These are phyloP conservation scores for Piezodorus guildinii DNA, from an alignment of 1,140 invertebrate species.

Conservation along the genomic window DNA sequence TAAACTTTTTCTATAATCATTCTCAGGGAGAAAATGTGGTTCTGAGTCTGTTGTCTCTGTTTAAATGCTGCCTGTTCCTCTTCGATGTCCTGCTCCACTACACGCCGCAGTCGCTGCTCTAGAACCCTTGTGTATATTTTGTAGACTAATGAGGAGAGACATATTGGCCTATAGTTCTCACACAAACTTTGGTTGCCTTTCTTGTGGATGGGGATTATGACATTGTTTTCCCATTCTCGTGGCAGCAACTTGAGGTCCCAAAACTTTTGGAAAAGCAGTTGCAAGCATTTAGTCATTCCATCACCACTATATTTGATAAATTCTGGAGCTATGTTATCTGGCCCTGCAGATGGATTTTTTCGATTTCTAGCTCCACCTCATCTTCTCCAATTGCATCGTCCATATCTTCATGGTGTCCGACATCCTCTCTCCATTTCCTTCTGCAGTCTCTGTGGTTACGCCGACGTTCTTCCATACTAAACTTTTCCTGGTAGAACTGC, in stretches of 20 bases:
- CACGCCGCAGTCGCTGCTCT: too few relatives aligned
- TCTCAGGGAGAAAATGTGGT: too few relatives aligned
- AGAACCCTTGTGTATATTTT: background rate
- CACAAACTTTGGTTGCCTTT: background rate
- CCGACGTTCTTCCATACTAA: background rate
- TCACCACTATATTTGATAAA: background rate
- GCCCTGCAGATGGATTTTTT: background rate
- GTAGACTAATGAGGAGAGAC: background rate
- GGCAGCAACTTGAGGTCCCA: background rate
- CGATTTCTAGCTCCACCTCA: background rate
- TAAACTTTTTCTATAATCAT: too few relatives aligned
- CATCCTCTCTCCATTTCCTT: background rate
- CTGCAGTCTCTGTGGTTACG: background rate
- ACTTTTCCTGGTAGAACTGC: background rate
- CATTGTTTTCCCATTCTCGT: background rate
- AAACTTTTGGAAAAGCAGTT: background rate
- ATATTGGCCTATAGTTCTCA: background rate
- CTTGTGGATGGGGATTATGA: background rate
- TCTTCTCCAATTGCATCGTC: background rate
- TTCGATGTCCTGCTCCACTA: too few relatives aligned
- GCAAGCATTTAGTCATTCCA: background rate
- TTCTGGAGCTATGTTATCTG: background rate
- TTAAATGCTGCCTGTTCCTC: too few relatives aligned
- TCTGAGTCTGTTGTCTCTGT: too few relatives aligned
- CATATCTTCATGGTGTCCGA: background rate